These are phyloP conservation scores for Amazona vittata DNA, from an alignment of 2,113 vertebrate species.

Conservation along the genomic window DNA sequence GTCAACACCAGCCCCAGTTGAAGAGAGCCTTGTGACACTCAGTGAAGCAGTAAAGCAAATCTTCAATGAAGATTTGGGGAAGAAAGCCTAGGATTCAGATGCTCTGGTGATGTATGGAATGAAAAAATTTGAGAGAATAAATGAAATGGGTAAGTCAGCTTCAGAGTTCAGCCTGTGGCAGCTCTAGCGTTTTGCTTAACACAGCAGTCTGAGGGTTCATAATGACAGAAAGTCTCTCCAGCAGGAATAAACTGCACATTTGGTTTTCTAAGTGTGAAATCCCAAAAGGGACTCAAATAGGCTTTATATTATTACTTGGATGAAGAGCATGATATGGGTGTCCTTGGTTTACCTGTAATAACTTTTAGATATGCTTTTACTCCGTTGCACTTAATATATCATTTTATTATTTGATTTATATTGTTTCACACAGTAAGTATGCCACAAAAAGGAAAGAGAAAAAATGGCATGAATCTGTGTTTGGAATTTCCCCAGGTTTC, in stretches of 20 bases:
- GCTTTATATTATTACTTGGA: background rate
- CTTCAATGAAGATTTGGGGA: background rate
- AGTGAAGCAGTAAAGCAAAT: background rate
- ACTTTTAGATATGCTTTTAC: background rate
- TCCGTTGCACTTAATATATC: background rate
- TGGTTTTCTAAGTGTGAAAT: background rate
- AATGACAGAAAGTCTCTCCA: background rate
- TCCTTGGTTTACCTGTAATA: background rate
- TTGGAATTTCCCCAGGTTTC: background rate
- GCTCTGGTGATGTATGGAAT: background rate
- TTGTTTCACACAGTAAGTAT: background rate
- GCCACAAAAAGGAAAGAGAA: background rate
- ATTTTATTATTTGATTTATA: background rate
- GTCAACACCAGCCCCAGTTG: background rate
- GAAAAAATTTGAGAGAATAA: background rate
- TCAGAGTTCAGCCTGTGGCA: background rate
- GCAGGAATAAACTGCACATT: background rate
- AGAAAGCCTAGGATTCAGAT: background rate
- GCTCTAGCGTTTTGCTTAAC: background rate
- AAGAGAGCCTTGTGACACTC: background rate
- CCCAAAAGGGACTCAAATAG: background rate
- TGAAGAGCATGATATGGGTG: background rate
- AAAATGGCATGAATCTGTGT: background rate
- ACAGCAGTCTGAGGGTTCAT: background rate
- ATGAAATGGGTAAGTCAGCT: background rate